These are phyloP conservation scores for Trogon surrucura DNA, from an alignment of 2,113 vertebrate genomes.

Conservation along the genomic window DNA sequence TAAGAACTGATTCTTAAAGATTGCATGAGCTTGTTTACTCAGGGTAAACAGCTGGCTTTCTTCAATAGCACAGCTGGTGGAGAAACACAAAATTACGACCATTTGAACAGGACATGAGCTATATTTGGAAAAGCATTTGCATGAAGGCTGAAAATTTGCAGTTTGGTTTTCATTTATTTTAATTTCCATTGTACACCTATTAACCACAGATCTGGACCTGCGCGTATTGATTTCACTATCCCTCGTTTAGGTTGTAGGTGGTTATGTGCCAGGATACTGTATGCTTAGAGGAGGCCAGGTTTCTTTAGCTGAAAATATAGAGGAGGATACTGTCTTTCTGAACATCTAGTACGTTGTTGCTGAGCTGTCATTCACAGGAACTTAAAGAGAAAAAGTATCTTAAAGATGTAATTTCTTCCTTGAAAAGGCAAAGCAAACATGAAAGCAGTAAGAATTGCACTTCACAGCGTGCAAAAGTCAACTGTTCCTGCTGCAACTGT, in stretches of 20 bases:
- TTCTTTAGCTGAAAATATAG: neutral
- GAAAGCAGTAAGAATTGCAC: slow-evolving; percentile 16
- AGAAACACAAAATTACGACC: slow-evolving; percentile 17
- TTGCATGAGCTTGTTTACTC: slow-evolving; percentile 10
- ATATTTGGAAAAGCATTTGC: slow-evolving; percentile 52
- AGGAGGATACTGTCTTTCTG: neutral
- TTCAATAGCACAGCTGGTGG: slow-evolving; percentile 56
- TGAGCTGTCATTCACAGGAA: neutral
- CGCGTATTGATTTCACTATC: neutral
- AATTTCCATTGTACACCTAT: neutral
- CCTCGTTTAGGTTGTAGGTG: neutral
- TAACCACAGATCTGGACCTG: neutral
- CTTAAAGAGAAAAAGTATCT: neutral
- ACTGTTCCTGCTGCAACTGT: slow-evolving; percentile 47
- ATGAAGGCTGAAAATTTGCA: slow-evolving; percentile 45
- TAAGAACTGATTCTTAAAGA: slow-evolving; percentile 32
- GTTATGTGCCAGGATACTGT: neutral
- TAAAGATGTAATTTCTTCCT: slow-evolving; percentile 17
- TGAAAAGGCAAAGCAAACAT: slow-evolving; percentile 16
- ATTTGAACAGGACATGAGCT: slow-evolving; percentile 34
- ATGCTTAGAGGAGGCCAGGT: neutral
- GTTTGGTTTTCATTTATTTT: slow-evolving; percentile 15
- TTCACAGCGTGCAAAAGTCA: slow-evolving; percentile 49
- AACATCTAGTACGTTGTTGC: neutral
- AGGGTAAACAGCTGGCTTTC: slow-evolving; percentile 43